phyloP scores from a whole-genome alignment of 1,140 invertebrate genomes.

The Drosophila pectinifera region DNA sequence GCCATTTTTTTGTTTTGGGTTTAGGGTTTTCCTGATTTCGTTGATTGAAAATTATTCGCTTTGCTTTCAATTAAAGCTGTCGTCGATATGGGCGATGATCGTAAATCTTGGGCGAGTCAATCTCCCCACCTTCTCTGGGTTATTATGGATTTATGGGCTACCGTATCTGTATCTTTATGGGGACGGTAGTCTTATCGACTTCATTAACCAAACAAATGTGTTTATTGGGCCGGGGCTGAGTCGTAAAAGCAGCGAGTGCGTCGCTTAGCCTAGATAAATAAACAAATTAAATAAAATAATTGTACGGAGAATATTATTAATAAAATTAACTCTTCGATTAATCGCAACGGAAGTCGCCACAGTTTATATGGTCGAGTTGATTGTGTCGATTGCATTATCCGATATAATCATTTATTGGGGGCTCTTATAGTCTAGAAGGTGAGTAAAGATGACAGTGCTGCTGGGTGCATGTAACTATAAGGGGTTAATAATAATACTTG shows the following conservation, averaged over 20 bases:
- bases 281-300: constrained; percentile 83
- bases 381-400: constrained; percentile 11
- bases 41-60: constrained; percentile 77
- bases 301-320: constrained; percentile 73
- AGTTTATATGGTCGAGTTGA: constrained; percentile 24
- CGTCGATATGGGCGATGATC: constrained; percentile 58
- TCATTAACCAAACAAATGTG: constrained; percentile 81
- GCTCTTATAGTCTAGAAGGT: constrained; percentile 5
- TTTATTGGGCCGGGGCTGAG: constrained; percentile 56
- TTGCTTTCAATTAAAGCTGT: constrained; percentile 81
- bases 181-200: constrained; percentile 75
- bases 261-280: constrained; percentile 72
- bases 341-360: constrained; percentile 38
- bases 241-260: constrained; percentile 34
- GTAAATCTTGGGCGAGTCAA: constrained; percentile 66
- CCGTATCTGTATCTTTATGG: constrained; percentile 74
- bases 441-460: not conserved
- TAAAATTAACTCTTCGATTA: constrained; percentile 50
- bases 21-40: constrained; percentile 50
- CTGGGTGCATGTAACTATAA: not conserved
- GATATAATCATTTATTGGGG: constrained; percentile 30
- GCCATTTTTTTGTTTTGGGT: constrained; percentile 16
- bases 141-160: constrained; percentile 67
- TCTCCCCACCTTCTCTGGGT: constrained; percentile 23
- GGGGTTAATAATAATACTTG: not conserved